Evolutionary conservation across 2,888 invertebrate genomes (phyloP), one percentile per base, ranked within the genome.

Genomic region (Formica aserva): DNA sequence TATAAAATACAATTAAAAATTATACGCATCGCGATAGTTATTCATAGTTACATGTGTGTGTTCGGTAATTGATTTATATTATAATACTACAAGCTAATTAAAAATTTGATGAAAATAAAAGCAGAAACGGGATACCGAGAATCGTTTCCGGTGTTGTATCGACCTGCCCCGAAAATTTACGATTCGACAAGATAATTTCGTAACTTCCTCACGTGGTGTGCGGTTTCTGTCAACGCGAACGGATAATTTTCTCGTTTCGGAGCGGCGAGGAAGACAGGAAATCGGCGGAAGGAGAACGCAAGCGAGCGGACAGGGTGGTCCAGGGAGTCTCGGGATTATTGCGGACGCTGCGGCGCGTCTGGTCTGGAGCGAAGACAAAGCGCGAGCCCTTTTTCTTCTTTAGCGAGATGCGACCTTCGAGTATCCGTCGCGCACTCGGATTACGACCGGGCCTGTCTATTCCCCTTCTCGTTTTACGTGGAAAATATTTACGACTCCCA

Each of bases 291-390:
- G 67, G 41, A 66, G 8, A 52, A 72, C 13, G 48, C 52, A 55
- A 32, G 35, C 75, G 55, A 57, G 32, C 57, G 29, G 75, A 22
- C 87, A 82, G 85, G 89, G 89, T 89, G 89, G 89, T 89, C 89
- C 84, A 67, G 15, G 35, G 35, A 4, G 48, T 29, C 65, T 45
- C 72, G 32, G 83, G 81, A 87, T 89, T 85, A 85, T 87, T 86
- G 76, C 69, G 77, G 86, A 85, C 89, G 86, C 85, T 83, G 62
- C 63, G 35, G 35, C 22, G 35, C n/a, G 84, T n/a, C 18, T 52
- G 66, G 81, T 84, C 71, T 78, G 82, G 41, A 13, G 18, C 1
- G 41, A 82, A 89, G 88, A 85, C 89, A 85, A 89, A 87, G 82
- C 76, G 60, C 67, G 32, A 1, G 29, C 32, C 11, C 13, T 55